Evolutionary conservation across 2,888 invertebrate species (phyloP).

Genomic region (Idaea straminata): DNA sequence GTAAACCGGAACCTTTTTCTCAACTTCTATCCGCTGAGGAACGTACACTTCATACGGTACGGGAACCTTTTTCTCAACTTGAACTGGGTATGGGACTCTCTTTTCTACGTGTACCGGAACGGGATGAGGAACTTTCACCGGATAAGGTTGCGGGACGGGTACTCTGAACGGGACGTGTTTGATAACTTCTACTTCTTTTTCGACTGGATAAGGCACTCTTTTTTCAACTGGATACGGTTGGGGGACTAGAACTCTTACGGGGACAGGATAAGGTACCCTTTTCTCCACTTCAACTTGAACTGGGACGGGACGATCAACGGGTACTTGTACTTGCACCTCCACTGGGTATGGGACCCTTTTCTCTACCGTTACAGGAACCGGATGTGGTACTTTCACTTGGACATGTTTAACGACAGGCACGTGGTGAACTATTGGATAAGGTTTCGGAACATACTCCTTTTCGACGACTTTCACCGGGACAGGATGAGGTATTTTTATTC

Average conservation of each 20-base stretch:
- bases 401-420: conserved; percentile 66
- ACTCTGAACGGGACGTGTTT: conserved; percentile 66
- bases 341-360: conserved; percentile 69
- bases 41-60: conserved; percentile 47
- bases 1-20: conserved; percentile 61
- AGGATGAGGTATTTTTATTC: conserved; percentile 68
- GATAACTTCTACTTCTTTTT: conserved; percentile 69
- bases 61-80: conserved; percentile 55
- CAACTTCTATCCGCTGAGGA: conserved; percentile 44
- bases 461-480: conserved; percentile 75
- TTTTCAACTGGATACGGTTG: conserved; percentile 77
- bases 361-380: conserved; percentile 60
- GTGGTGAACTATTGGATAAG: conserved; percentile 69
- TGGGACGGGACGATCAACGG: conserved; percentile 64
- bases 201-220: conserved; percentile 77
- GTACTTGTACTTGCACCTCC: conserved; percentile 57
- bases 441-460: conserved; percentile 72
- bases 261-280: conserved; percentile 64
- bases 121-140: conserved; percentile 50
- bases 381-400: conserved; percentile 67
- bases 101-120: conserved; percentile 52
- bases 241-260: conserved; percentile 66
- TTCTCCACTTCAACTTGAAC: conserved; percentile 67
- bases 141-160: conserved; percentile 71
- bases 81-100: conserved; percentile 66